Percentiles rank a stretch among this genome's conserved stretches.
These are phyloP conservation scores for Eupleurogrammus muticus DNA, from an alignment of 2,797 vertebrate genomes.

Conservation along the genomic window DNA sequence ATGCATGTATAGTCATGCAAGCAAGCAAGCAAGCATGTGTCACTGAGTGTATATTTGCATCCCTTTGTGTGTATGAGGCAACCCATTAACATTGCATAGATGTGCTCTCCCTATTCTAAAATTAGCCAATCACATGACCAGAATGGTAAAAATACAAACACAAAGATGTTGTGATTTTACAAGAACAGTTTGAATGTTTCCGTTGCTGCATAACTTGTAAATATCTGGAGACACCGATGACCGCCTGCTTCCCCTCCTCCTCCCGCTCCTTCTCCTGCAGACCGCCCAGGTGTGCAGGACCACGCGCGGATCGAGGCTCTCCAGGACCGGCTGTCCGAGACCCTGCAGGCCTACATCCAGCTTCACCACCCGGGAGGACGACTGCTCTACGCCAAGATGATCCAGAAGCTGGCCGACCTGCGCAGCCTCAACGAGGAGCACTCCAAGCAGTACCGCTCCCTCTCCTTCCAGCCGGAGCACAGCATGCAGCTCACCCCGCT, in stretches of 20 bases:
- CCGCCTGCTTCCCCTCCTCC: not conserved
- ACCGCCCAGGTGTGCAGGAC: conserved; percentile 94
- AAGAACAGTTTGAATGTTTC: no score
- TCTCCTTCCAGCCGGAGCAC: conserved; percentile 94
- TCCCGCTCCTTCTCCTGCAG: conserved; percentile 67
- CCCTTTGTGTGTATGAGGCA: conserved; percentile 33
- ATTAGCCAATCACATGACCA: conserved; percentile 36
- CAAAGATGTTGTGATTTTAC: no score
- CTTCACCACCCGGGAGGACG: conserved; percentile 90
- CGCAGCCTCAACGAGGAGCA: conserved; percentile 98
- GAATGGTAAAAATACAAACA: conserved; percentile 9
- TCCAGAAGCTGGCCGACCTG: conserved; percentile 97
- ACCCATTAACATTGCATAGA: conserved; percentile 62
- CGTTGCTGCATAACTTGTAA: not conserved
- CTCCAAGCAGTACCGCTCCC: conserved; percentile 95
- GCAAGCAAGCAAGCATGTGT: conserved; percentile 39
- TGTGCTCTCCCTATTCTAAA: conserved; percentile 45
- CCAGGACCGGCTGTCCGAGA: conserved; percentile 92
- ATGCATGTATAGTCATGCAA: conserved; percentile 54
- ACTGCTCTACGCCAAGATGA: conserved; percentile 97
- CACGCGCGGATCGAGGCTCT: conserved; percentile 89
- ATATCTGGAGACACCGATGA: not conserved
- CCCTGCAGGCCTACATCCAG: conserved; percentile 94
- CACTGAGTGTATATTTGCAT: conserved; percentile 52
- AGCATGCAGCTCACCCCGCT: conserved; percentile 97